Evolutionary conservation across 2,113 vertebrate genomes (phyloP).

Genomic region (Synchiropus splendidus): DNA sequence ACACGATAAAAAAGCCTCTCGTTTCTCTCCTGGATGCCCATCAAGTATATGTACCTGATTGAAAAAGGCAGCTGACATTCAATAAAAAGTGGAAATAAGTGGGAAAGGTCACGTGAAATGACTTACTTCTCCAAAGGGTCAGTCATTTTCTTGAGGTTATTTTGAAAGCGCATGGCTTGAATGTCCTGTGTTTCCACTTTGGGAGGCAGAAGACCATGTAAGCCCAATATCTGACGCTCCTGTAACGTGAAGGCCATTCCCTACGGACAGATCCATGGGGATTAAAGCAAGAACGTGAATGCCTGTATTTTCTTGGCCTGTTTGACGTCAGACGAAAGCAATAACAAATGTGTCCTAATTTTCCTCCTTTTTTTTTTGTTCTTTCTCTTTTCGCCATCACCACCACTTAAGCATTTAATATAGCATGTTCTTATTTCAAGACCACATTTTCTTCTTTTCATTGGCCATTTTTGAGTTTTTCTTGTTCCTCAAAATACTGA

Average conservation of each 20-base stretch:
- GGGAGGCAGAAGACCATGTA: conserved; percentile 89
- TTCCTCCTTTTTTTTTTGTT: no score
- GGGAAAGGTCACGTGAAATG: not conserved
- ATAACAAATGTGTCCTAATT: no score
- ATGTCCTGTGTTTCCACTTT: conserved; percentile 94
- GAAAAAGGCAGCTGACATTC: not conserved
- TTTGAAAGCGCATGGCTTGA: conserved; percentile 90
- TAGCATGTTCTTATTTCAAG: no score
- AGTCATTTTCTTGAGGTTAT: conserved; percentile 81
- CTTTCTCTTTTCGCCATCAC: no score
- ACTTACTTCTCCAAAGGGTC: conserved; percentile 87
- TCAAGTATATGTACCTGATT: conserved; percentile 89
- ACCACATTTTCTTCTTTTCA: no score
- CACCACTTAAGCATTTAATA: no score
- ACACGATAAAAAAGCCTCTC: conserved; percentile 90
- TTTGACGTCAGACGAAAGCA: no score
- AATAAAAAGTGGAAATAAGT: not conserved
- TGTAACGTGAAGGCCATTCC: conserved; percentile 92
- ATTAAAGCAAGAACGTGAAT: not conserved
- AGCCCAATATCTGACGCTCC: conserved; percentile 87
- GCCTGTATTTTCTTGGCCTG: no score
- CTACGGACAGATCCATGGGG: conserved; percentile 47
- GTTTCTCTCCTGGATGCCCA: conserved; percentile 97
- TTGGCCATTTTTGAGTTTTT: no score
- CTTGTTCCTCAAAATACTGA: no score